Conservation (phyloP, 1,140 invertebrate genomes). For the Augochlora pura region DNA sequence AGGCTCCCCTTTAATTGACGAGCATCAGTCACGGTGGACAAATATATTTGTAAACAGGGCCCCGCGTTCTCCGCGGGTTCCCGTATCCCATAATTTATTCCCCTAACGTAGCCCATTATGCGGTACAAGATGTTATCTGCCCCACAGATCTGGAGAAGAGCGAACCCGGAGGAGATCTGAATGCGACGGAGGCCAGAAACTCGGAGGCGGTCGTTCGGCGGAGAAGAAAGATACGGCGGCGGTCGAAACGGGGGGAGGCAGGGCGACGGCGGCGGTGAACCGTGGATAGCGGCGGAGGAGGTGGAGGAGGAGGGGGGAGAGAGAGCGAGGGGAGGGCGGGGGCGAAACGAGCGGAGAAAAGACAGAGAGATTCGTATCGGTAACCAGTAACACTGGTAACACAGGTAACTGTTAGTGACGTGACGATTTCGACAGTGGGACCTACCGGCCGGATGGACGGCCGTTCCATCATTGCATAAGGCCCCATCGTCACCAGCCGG, state of each 20-base stretch:
- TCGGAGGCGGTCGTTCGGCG: constrained; percentile 26
- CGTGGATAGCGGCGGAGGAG: neutral
- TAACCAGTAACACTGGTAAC: constrained; percentile 67
- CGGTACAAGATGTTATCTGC: constrained; percentile 63
- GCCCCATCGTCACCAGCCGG: constrained; percentile 57
- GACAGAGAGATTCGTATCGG: constrained; percentile 62
- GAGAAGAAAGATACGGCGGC: constrained; percentile 9
- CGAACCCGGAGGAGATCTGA: constrained; percentile 40
- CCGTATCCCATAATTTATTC: constrained; percentile 62
- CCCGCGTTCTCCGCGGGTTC: neutral
- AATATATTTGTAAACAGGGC: constrained; percentile 63
- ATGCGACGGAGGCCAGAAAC: constrained; percentile 37
- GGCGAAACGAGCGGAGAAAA: neutral
- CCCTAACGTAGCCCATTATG: constrained; percentile 64
- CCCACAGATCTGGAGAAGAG: constrained; percentile 57
- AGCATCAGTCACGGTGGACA: constrained; percentile 54
- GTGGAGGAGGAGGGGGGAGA: too few species aligned
- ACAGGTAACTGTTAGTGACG: constrained; percentile 67
- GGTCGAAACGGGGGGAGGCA: neutral
- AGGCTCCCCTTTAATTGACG: constrained; percentile 50
- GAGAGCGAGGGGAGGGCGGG: neutral
- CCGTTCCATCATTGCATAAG: constrained; percentile 54
- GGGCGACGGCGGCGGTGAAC: too few species aligned
- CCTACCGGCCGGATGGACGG: constrained; percentile 54
- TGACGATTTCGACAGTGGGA: constrained; percentile 66